A percentile compares a stretch with the other conserved stretches of the same genome.
Evolutionary conservation across 2,888 invertebrate genomes (phyloP).

Genomic region (Nomada fucata): DNA sequence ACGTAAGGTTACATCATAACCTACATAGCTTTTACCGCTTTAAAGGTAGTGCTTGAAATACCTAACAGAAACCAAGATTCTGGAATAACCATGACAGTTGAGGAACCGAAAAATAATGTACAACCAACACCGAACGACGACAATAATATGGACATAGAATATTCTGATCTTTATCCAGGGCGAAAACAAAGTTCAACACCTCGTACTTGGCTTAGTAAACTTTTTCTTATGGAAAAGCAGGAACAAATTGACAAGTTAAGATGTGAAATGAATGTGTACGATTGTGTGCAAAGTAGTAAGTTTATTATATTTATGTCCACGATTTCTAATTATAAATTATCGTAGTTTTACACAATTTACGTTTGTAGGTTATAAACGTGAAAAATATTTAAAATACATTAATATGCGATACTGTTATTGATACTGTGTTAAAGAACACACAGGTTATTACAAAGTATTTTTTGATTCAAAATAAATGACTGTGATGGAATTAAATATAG

Average conservation of each 20-base stretch:
- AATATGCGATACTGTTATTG: too few relatives aligned
- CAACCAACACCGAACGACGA: background rate
- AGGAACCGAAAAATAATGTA: background rate
- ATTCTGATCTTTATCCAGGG: conserved; percentile 90
- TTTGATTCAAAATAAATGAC: background rate
- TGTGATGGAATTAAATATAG: background rate
- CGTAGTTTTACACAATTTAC: background rate
- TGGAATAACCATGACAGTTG: conserved; percentile 5
- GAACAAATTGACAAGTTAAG: conserved; percentile 90
- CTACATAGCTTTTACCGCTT: background rate
- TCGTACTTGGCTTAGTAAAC: conserved; percentile 85
- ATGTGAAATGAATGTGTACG: conserved; percentile 92
- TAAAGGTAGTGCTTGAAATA: background rate
- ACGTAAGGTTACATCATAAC: conserved; percentile 13
- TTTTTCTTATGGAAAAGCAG: conserved; percentile 89
- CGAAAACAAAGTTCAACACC: conserved; percentile 87
- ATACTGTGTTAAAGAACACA: too few relatives aligned
- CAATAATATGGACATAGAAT: background rate
- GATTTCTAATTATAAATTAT: background rate
- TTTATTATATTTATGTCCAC: conserved; percentile 48
- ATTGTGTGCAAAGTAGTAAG: conserved; percentile 90
- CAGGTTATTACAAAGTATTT: background rate
- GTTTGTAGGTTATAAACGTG: too few relatives aligned
- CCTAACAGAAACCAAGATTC: conserved; percentile 1
- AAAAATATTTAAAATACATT: too few relatives aligned